These are phyloP conservation scores for Trypoxylus dichotomus DNA, from an alignment of 1,140 invertebrate species.

Conservation along the genomic window DNA sequence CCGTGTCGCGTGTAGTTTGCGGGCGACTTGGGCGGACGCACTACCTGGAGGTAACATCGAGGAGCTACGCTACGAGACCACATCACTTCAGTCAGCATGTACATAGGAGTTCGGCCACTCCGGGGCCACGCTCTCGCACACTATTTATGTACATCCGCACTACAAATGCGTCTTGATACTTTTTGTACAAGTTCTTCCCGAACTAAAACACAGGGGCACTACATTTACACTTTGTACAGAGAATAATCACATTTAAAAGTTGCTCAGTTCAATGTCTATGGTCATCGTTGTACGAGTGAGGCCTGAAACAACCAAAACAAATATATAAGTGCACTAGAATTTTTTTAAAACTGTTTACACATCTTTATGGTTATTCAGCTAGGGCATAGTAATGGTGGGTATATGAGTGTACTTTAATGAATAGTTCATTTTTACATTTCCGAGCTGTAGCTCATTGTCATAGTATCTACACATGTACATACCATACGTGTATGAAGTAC, in stretches of 20 bases:
- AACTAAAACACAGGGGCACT: conserved; percentile 54
- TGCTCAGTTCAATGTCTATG: conserved; percentile 53
- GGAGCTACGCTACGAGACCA: conserved; percentile 52
- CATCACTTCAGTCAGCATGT: conserved; percentile 47
- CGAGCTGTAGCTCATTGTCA: too few relatives aligned
- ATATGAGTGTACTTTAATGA: too few relatives aligned
- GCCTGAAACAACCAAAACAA: conserved; percentile 46
- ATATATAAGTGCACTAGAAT: background rate
- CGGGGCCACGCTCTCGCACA: conserved; percentile 42
- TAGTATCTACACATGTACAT: too few relatives aligned
- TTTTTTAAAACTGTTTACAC: too few relatives aligned
- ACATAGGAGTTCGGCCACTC: conserved; percentile 36
- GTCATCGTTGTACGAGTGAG: conserved; percentile 51
- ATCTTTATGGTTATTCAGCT: too few relatives aligned
- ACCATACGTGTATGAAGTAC: too few relatives aligned
- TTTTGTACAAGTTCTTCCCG: conserved; percentile 54
- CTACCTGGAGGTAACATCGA: conserved; percentile 48
- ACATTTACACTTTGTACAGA: conserved; percentile 57
- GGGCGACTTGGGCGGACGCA: conserved; percentile 8
- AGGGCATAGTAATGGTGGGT: too few relatives aligned
- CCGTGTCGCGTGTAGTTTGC: conserved; percentile 28
- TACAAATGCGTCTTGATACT: conserved; percentile 52
- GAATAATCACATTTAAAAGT: conserved; percentile 56
- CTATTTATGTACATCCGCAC: conserved; percentile 50
- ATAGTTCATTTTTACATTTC: too few relatives aligned